Evolutionary conservation across 2,888 invertebrate species (phyloP), one percentile per base, ranked within the genome.

Genomic region (Acrobasis repandana): DNA sequence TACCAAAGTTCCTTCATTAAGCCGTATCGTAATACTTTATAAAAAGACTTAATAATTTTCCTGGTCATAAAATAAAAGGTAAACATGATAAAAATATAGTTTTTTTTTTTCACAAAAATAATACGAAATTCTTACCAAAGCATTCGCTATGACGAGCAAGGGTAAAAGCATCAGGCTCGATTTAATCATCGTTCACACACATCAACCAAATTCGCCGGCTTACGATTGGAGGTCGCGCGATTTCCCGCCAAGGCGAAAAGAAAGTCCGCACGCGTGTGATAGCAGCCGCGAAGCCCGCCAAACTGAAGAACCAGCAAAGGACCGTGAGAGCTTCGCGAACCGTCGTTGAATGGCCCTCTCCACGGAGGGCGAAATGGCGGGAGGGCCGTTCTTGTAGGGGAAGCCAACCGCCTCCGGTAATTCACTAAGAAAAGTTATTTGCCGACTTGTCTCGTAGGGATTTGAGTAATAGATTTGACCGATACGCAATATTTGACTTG

Each of bases 341-440:
- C 80, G 82, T 88, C 89, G 85, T 79, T 88, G 86, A 88, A 87
- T 88, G 87, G 90, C 88, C 85, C 90, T 83, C 89, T 85, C 87
- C 79, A 87, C 72, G 73, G 82, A 88, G 90, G 90, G 91, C 89
- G 89, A 82, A 77, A 78, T 83, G 86, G 85, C 85, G 87, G 88
- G 90, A 90, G 90, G 91, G 90, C 85, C 86, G 83, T 76, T 78
- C 83, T 77, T 82, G 82, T 88, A 89, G 91, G 91, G 91, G 89
- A 91, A 88, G 82, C 77, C 88, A 82, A 88, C 85, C 85, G 87
- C 87, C 88, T 88, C 85, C 82, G 84, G 88, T 90, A 89, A 89
- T 90, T 90, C 88, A 87, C 88, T 86, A 91, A 91, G 90, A 91
- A 91, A 91, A 88, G 85, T 90, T 90, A 90, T 90, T 89, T 89